Conservation (phyloP, 2,797 vertebrate species). For the Parauchenoglanis ngamensis region DNA sequence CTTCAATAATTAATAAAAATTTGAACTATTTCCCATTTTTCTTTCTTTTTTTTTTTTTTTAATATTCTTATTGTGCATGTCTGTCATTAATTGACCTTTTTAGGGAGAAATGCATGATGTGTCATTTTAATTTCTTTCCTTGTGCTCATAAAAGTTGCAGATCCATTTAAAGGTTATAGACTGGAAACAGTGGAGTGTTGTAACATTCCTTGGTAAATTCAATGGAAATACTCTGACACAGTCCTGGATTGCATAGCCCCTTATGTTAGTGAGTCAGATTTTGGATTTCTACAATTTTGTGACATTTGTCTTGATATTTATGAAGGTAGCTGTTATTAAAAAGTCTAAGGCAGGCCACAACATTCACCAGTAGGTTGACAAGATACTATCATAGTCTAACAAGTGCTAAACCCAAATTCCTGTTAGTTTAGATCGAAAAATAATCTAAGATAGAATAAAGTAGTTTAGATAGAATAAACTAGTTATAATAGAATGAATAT, state of each 20-base stretch:
- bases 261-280: conserved; percentile 38
- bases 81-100: conserved; percentile 12
- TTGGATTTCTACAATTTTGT: conserved; percentile 35
- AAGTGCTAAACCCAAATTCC: not conserved
- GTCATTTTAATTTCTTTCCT: conserved; percentile 42
- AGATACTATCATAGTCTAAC: not conserved
- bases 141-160: conserved; percentile 43
- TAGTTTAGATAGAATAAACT: no score
- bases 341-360: not conserved
- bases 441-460: not conserved
- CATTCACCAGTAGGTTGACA: not conserved
- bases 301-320: not conserved
- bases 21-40: not conserved
- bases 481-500: not conserved
- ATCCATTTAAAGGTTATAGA: conserved; percentile 38
- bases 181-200: not conserved
- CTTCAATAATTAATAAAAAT: not conserved
- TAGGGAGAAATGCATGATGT: not conserved
- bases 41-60: not conserved
- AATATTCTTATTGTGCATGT: not conserved
- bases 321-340: not conserved
- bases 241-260: conserved; percentile 1
- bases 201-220: conserved; percentile 40
- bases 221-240: conserved; percentile 6
- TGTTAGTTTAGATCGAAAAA: not conserved